Base-by-base conservation (phyloP, 2,113 vertebrate species). In the Scortum barcoo region DNA sequence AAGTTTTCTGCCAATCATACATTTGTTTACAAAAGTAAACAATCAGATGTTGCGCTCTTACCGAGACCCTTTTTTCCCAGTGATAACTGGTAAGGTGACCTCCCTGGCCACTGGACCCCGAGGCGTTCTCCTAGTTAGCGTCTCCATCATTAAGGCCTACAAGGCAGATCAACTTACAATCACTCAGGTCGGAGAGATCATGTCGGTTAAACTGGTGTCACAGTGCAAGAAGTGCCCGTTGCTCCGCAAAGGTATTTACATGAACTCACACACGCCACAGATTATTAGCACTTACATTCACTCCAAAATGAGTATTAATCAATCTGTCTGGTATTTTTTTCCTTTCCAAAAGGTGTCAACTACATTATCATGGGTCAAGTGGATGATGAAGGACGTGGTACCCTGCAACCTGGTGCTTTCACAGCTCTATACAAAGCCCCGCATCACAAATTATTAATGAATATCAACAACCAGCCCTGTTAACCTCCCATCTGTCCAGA, bases 341-440 rank as follows among this genome's bases (percentile, higher is more conserved):
- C 16, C 17, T 58, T 66, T 72, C 48, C 19, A 4, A 26, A 57
- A 98, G 97, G 97, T 42, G 13, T 56, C 77, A 96, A 85, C 91
- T 97, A 95, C 79, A 94, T 97, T 61, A 91, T 98, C 87, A 98
- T 98, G 97, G 97, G 96, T 58, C 92, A 93, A 56, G 95, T 97
- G 86, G 92, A 95, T 4, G 91, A 90, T 2, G 91, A 91, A 0
- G 96, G 96, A 24, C 93, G 90, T 5, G 96, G 96, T 1, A 73
- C 89, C 38, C 91, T 98, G 81, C 30, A 58, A 13, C 96, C 96
- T 0, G 93, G 95, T 48, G 96, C 91, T 60, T 98, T 98, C 28
- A 96, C 96, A 24, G 95, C 97, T 9, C 85, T 72, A 3, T 96
- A 96, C 93, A 96, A 96, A 83, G 44, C 93, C 4, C 92, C 60